Conservation (phyloP, 2,113 vertebrate genomes). For the Pluvianellus socialis region DNA sequence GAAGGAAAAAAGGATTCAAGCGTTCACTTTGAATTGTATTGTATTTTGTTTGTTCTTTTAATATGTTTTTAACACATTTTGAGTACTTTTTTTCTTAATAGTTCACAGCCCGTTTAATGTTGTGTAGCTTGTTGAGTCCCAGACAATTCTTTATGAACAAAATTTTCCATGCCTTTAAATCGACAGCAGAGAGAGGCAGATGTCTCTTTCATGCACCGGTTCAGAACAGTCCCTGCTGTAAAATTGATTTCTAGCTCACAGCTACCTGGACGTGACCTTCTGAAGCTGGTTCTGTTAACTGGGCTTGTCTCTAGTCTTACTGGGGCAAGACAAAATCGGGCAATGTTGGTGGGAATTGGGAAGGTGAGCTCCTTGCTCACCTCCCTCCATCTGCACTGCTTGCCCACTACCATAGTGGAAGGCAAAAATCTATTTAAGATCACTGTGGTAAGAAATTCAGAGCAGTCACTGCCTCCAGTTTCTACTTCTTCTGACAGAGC, state of each 20-base stretch:
- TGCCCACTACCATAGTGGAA: rapidly evolving
- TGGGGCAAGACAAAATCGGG: background rate
- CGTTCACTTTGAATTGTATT: background rate
- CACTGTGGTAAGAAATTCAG: background rate
- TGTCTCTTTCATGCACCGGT: background rate
- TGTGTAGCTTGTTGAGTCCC: background rate
- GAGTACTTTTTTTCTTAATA: background rate
- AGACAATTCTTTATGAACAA: background rate
- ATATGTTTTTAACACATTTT: background rate
- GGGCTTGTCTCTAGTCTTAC: background rate
- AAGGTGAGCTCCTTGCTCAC: background rate
- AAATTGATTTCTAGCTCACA: background rate
- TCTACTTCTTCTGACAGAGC: background rate
- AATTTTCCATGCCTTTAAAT: background rate
- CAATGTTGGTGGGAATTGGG: background rate
- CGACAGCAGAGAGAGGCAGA: background rate
- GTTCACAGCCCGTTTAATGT: background rate
- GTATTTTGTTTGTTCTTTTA: background rate
- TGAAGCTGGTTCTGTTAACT: background rate
- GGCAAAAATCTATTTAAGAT: background rate
- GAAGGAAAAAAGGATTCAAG: background rate
- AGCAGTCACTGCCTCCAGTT: background rate
- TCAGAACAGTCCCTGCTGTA: background rate
- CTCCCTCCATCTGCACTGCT: background rate
- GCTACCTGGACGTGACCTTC: background rate